A percentile compares a stretch with the other conserved stretches of the same genome.
Conservation (phyloP, 1,140 invertebrate species). For the Bacillus rossius region DNA sequence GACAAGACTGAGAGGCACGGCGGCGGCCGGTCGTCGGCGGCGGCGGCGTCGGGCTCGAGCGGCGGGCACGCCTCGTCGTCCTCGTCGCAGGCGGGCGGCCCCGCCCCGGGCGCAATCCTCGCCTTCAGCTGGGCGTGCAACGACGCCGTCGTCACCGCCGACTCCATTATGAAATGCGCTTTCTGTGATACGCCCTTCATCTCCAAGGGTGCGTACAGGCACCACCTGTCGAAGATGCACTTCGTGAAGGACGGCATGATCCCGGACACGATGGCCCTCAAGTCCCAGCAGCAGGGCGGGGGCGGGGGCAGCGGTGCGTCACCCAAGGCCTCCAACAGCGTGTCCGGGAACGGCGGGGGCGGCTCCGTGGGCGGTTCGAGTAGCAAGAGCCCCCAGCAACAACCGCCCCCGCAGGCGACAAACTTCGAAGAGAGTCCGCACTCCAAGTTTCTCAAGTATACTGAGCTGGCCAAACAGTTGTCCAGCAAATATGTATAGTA, state of each 20-base stretch:
- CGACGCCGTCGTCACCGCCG: constrained; percentile 77
- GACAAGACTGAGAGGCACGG: constrained; percentile 79
- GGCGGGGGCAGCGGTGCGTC: constrained; percentile 33
- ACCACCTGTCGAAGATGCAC: constrained; percentile 95
- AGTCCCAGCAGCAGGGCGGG: constrained; percentile 41
- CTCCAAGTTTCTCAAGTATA: constrained; percentile 96
- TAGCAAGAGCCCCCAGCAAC: constrained; percentile 22
- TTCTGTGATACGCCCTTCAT: constrained; percentile 95
- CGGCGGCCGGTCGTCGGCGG: constrained; percentile 27
- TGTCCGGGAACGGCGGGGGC: constrained; percentile 35
- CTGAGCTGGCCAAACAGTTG: constrained; percentile 91
- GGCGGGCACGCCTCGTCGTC: neutral
- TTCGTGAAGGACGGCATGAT: constrained; percentile 89
- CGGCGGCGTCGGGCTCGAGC: neutral
- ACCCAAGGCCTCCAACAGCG: constrained; percentile 29
- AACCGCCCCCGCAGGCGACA: constrained; percentile 37
- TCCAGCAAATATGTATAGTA: constrained; percentile 90
- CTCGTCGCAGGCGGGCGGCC: constrained; percentile 31
- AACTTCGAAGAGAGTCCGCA: constrained; percentile 87
- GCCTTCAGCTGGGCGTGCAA: constrained; percentile 93
- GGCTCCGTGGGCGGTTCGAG: constrained; percentile 1
- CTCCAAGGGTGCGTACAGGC: constrained; percentile 93
- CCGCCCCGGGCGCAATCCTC: constrained; percentile 72
- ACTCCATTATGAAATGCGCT: constrained; percentile 91
- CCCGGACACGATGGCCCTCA: constrained; percentile 60